Base-by-base conservation (phyloP, 1,140 invertebrate species). In the Agraylea sexmaculata region DNA sequence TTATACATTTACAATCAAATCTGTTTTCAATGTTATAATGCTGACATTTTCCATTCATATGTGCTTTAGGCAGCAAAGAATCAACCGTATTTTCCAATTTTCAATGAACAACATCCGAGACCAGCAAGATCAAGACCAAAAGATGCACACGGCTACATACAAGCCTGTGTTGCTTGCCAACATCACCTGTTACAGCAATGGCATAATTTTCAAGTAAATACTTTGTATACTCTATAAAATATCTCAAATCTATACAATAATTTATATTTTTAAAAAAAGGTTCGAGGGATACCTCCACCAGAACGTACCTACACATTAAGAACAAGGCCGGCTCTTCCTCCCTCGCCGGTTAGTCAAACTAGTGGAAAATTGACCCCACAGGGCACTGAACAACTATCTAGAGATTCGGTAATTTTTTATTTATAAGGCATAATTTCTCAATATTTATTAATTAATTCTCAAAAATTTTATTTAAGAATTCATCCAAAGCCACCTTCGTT, bases 111-210 rank as follows among this genome's bases (percentile, higher is more conserved):
- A 50, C 84, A 89, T 68, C 81, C 84, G 2, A 70, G 85, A 32
- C 85, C 86, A 12, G 74, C 80, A 33, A 73, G 82, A 48, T 87
- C 83, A 15, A 70, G 83, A 35, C 85, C 85, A 10, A 87, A 88
- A 70, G 85, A 89, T 64, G 79, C 81, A 36, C 72, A 75, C 23
- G 80, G 82, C 43, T 74, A 77, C 47, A 83, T 90, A 16, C 70
- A 79, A 62, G 81, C 75, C 4, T 91, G 87, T 58, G 66, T 71
- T 51, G 74, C 79, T 38, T 91, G 87, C 60, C 78, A 84, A 54
- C 73, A 78, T 53, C 80, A 87, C 60, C 69, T 91, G 41, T 63
- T 87, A 50, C 74, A 80, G 46, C 87, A 91, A 58, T 91, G 86
- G 86, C 77, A 83, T 49, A 63, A 64, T 15, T 75, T 75, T 59